Base-by-base conservation (phyloP, 35 echinoderm and acorn worm species). In the Holothuria glaberrima region DNA sequence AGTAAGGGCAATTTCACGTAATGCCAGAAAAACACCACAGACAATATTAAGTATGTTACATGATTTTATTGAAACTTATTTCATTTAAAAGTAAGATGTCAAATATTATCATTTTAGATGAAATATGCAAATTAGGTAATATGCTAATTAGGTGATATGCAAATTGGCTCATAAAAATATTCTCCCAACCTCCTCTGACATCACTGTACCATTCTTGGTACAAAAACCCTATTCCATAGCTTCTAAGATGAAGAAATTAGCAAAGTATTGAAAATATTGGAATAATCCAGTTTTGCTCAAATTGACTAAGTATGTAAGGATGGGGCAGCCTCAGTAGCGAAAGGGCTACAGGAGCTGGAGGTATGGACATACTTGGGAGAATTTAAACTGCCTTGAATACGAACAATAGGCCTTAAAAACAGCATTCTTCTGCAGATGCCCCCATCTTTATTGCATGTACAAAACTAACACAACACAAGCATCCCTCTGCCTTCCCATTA, bases 41-140 rank as follows among this genome's bases (percentile, higher is more conserved):
- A 73, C 5, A 73, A 38, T 4, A 73, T 20, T 34, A 34, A 6
- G 14, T 10, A 73, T 19, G 18, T 17, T 20, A 34, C 30, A 35
- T 30, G 30, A 73, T 73, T 73, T 35, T 10, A 73, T 35, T 3
- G 2, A 35, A 9, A 31, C 14, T 73, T 38, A 36, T 16, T 73
- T 73, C 7, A 38, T 73, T 10, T 38, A 34, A 30, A 71, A 71
- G 68, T 65, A 24, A 68, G 22, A 20, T 28, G 22, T 9, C 2
- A 73, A 38, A 73, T 12, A 20, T n/a, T n/a, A n/a, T 73, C 25
- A 30, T 0, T 30, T 1, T 12, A 17, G n/a, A 69, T 6, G 24
- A 69, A 30, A 69, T 69, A 25, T 69, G n/a, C 66, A 69, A 69
- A 69, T 69, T 69, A 38, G 27, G 0, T 73, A 31, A 68, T 20